These are phyloP conservation scores for Coregonus clupeaformis DNA, from an alignment of 2,113 vertebrate species.

Conservation along the genomic window DNA sequence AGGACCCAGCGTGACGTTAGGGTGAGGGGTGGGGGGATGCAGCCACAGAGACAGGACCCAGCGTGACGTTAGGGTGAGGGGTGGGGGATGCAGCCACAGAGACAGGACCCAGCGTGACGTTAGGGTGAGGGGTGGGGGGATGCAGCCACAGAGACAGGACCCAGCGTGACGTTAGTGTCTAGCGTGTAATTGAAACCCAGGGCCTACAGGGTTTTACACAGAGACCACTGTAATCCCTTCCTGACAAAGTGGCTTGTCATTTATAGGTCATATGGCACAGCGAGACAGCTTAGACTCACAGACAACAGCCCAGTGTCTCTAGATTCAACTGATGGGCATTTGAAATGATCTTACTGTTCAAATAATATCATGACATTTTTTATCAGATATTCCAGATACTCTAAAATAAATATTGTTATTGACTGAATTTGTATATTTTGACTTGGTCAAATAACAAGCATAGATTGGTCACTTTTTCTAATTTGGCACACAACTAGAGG, in stretches of 20 bases:
- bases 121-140: conserved; percentile 37
- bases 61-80: no score
- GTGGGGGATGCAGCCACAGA: conserved; percentile 14
- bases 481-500: no score
- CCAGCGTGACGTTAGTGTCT: not conserved
- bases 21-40: conserved; percentile 33
- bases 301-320: not conserved
- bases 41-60: not conserved
- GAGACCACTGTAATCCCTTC: conserved; percentile 77
- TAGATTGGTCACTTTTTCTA: no score
- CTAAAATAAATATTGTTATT: no score
- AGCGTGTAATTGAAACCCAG: conserved; percentile 69
- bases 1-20: no score
- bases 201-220: conserved; percentile 62
- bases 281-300: conserved; percentile 65
- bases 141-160: not conserved
- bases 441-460: no score
- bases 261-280: conserved; percentile 74
- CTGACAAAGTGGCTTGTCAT: conserved; percentile 78
- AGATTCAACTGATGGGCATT: conserved; percentile 21
- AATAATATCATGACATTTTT: no score
- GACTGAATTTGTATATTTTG: no score
- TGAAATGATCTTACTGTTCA: no score
- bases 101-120: no score
- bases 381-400: no score